Base-by-base conservation (phyloP, 1,140 invertebrate species). In the Mamestra configurata region DNA sequence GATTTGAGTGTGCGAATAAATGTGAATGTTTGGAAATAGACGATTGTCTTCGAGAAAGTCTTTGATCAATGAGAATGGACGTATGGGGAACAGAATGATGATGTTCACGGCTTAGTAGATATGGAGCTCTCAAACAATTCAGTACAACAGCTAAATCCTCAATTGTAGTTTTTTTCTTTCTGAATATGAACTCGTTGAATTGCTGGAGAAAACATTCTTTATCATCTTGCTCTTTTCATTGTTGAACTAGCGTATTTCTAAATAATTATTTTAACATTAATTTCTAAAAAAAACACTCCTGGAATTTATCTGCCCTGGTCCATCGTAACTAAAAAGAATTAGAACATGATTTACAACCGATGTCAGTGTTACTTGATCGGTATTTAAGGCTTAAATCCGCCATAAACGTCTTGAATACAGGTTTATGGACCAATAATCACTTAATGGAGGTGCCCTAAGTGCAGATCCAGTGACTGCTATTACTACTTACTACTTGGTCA, bases 401-500 rank as follows among this genome's bases (percentile, higher is more conserved):
- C 11, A 46, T 46, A 24, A 43, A 70, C 20, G 66, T 46, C 37
- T 70, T 49, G 18, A 13, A 11, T 24, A 46, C 20, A 27, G 37
- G 66, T 70, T 70, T 70, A 70, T 70, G 20, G 66, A 27, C 2
- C 35, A 40, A 66, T 66, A 66, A 40, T 40, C 35, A 20, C 35
- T 66, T 66, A 40, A 66, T 66, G 61, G 61, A 40, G n/a, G 3
- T 66, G 31, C n/a, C n/a, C 61, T 66, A 66, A 66, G 61, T 66
- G 61, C 35, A 40, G 53, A 57, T 24, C n/a, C 61, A 40, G 61
- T 22, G 22, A 18, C 35, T 40, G 18, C 61, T 40, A 66, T 66
- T n/a, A n/a, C n/a, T n/a, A n/a, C n/a, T n/a, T n/a, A n/a, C n/a
- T n/a, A n/a, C n/a, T n/a, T n/a, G n/a, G n/a, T n/a, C n/a, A n/a